Conservation (phyloP, 2,113 vertebrate species). For the Mesoclemmys tuberculata region DNA sequence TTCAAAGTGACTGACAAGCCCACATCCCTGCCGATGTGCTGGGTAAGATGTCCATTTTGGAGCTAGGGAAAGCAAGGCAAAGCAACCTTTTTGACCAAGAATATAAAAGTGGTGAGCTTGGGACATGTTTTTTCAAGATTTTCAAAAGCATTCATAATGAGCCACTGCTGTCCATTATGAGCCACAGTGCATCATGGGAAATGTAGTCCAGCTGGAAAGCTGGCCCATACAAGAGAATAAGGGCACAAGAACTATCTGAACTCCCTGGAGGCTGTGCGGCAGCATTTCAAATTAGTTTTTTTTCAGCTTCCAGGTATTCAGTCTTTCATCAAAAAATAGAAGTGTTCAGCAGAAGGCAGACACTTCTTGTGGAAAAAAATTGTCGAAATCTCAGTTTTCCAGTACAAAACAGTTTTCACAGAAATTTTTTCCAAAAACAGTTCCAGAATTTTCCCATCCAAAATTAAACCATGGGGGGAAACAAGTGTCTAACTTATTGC, state of each 20-base stretch:
- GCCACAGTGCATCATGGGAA: no score
- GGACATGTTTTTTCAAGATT: not conserved
- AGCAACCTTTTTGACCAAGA: not conserved
- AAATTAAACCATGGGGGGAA: not conserved
- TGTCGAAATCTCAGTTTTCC: slow-evolving; percentile 49
- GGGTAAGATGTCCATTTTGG: no score
- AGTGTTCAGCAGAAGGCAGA: not conserved
- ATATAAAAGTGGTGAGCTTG: not conserved
- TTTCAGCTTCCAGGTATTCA: not conserved
- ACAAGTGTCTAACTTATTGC: slow-evolving; percentile 35
- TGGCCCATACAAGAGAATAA: no score
- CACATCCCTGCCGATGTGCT: not conserved
- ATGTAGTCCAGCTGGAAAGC: no score
- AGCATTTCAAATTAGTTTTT: no score
- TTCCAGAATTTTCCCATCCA: not conserved
- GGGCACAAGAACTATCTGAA: no score
- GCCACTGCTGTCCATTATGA: not conserved
- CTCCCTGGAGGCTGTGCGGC: no score
- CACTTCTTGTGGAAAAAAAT: not conserved
- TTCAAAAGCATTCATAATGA: not conserved
- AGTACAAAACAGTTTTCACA: not conserved
- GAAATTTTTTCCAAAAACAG: not conserved
- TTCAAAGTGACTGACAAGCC: not conserved
- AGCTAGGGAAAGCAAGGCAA: no score
- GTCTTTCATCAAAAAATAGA: slow-evolving; percentile 23